These are phyloP conservation scores for Rhopalosiphum padi DNA, from an alignment of 1,140 invertebrate genomes.

Conservation along the genomic window DNA sequence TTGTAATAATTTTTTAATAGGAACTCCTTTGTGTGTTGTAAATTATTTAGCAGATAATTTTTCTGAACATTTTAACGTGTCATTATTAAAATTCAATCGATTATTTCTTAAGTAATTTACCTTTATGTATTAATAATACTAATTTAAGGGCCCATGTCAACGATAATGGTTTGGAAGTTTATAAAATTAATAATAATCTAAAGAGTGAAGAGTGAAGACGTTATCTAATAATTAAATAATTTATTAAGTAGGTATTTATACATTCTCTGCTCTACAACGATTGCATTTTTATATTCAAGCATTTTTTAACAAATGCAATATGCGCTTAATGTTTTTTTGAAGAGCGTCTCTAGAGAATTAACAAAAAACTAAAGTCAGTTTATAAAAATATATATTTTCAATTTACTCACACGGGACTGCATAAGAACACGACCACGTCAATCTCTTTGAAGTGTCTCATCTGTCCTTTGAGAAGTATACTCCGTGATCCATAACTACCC, in stretches of 20 bases:
- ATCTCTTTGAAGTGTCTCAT: conserved; percentile 83
- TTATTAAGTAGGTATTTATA: background rate
- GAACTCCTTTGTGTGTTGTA: no score
- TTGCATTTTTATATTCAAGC: background rate
- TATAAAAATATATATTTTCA: background rate
- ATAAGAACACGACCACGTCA: conserved; percentile 81
- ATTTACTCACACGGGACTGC: conserved; percentile 79
- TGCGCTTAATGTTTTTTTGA: background rate
- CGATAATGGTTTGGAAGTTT: no score
- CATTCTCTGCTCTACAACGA: background rate
- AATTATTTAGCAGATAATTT: no score
- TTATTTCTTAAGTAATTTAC: no score
- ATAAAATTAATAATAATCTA: no score
- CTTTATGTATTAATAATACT: no score
- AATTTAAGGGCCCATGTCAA: no score
- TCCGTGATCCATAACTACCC: conserved; percentile 74
- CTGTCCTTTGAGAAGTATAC: conserved; percentile 82
- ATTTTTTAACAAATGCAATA: background rate
- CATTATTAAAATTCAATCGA: no score
- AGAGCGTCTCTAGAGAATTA: background rate
- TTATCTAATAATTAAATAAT: background rate
- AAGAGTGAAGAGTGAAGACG: no score
- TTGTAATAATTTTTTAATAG: background rate
- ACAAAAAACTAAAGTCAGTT: background rate
- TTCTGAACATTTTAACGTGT: no score